phyloP scores from a whole-genome alignment of 1,140 invertebrate species.

The Leptonema lineaticorne region DNA sequence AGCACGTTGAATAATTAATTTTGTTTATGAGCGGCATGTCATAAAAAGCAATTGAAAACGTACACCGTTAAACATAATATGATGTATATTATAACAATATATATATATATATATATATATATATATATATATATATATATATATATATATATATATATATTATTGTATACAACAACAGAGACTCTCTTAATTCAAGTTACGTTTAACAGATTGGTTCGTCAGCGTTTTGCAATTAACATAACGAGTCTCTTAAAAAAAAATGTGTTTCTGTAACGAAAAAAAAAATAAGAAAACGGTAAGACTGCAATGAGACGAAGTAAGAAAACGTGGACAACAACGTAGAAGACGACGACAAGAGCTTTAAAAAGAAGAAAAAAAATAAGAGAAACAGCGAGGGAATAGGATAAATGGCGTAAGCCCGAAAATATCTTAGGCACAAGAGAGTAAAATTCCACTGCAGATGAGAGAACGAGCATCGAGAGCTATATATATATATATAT shows the following conservation, averaged over 20 bases:
- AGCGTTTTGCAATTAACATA: slow-evolving; percentile 10
- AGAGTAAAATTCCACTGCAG: not conserved
- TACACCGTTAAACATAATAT: too few species aligned
- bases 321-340: not conserved
- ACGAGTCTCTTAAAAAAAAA: slow-evolving; percentile 9
- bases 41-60: too few species aligned
- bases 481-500: too few species aligned
- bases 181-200: not conserved
- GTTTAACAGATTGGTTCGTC: slow-evolving; percentile 19
- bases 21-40: too few species aligned
- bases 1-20: too few species aligned
- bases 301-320: not conserved
- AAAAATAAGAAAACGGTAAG: not conserved
- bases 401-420: slow-evolving; percentile 7
- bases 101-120: not conserved
- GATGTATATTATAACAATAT: too few species aligned
- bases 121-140: not conserved
- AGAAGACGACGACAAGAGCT: not conserved
- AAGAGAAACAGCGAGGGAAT: not conserved
- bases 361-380: not conserved
- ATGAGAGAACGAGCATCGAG: too few species aligned
- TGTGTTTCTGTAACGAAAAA: too few species aligned
- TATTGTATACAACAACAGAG: not conserved
- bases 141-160: not conserved
- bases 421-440: not conserved